Conservation (phyloP, 2,113 vertebrate genomes). For the Callionymus lyra region DNA sequence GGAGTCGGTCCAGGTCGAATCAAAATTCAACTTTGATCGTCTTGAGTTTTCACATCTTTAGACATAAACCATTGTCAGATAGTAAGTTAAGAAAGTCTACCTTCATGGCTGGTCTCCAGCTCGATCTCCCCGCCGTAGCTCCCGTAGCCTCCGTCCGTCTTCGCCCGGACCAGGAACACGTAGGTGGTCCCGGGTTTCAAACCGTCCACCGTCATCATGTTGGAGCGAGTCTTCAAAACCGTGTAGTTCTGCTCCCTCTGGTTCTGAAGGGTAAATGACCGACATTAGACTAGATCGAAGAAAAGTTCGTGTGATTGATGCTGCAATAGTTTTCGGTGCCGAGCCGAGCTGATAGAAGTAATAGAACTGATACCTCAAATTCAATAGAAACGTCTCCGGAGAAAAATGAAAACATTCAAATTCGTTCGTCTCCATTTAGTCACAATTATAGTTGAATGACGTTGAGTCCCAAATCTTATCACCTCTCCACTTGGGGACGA, state of each 20-base stretch:
- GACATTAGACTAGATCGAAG: conserved; percentile 3
- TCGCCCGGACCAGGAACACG: conserved; percentile 72
- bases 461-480: conserved; percentile 31
- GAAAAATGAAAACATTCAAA: conserved; percentile 1
- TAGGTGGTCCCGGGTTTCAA: conserved; percentile 74
- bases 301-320: conserved; percentile 6
- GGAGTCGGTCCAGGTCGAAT: too few relatives aligned
- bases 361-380: conserved; percentile 31
- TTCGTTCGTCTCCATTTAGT: conserved; percentile 16
- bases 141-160: conserved; percentile 69
- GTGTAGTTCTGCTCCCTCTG: conserved; percentile 78
- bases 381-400: conserved; percentile 27
- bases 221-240: conserved; percentile 71
- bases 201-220: conserved; percentile 76
- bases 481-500: conserved; percentile 23
- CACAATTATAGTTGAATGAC: conserved; percentile 28
- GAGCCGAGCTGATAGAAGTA: background rate
- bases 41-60: too few relatives aligned
- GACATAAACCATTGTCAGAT: too few relatives aligned
- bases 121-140: conserved; percentile 75
- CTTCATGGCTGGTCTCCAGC: conserved; percentile 75
- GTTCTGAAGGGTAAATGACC: conserved; percentile 54
- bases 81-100: too few relatives aligned
- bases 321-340: conserved; percentile 5
- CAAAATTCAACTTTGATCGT: too few relatives aligned